A percentile compares a stretch with the other conserved stretches of the same genome.
phyloP scores from a whole-genome alignment of 1,140 invertebrate species.

The Laupala kohalensis region DNA sequence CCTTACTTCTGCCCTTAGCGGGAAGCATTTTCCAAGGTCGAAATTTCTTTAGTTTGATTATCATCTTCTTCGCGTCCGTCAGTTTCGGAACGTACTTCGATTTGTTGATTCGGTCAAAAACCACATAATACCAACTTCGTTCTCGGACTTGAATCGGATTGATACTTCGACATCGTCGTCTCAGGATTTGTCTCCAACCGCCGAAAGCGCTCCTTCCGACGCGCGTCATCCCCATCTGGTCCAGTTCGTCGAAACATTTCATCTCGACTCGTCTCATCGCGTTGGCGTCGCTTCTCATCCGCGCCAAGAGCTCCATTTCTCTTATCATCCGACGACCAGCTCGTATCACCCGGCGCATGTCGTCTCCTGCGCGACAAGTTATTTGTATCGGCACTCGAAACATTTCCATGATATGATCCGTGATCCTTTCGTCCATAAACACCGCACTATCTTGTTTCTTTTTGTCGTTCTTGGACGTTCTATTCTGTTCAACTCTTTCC shows the following conservation, averaged over 20 bases:
- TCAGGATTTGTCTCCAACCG: background rate
- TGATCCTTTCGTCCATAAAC: background rate
- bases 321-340: background rate
- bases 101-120: background rate
- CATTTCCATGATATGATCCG: background rate
- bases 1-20: too few species aligned
- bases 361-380: background rate
- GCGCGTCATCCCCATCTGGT: background rate
- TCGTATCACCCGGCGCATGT: background rate
- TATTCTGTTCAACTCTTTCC: background rate
- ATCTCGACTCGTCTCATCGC: background rate
- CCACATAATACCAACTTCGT: background rate
- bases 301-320: background rate
- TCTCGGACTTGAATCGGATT: background rate
- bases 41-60: background rate
- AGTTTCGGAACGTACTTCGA: background rate
- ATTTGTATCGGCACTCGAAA: background rate
- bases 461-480: background rate
- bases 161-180: background rate
- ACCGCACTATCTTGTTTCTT: background rate
- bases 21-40: too few species aligned
- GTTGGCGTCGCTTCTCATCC: background rate
- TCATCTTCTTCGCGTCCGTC: background rate
- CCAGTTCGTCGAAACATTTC: background rate
- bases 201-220: background rate